These are phyloP conservation scores for Chalcosyrphus nemorum DNA, from an alignment of 2,888 invertebrate species.

Conservation along the genomic window DNA sequence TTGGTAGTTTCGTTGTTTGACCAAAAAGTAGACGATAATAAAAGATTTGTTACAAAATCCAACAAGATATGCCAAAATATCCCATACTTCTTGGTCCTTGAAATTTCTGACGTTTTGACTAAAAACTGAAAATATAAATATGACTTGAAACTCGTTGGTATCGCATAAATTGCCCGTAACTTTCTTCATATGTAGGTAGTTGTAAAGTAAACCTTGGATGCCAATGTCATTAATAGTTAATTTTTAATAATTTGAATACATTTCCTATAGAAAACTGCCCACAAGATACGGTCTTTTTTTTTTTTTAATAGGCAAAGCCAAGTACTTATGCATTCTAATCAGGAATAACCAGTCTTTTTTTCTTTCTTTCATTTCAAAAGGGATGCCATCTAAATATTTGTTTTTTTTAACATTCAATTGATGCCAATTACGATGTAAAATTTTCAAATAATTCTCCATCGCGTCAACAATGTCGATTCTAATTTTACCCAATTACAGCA, in stretches of 20 bases:
- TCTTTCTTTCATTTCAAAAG: not conserved
- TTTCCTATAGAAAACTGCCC: not conserved
- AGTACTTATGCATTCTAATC: constrained; percentile 6
- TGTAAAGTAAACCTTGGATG: not conserved
- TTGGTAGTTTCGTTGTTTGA: too few relatives aligned
- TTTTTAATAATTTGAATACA: not conserved
- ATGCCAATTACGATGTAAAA: not conserved
- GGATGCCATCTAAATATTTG: not conserved
- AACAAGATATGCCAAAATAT: too few relatives aligned
- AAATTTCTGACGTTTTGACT: too few relatives aligned
- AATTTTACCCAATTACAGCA: constrained; percentile 22
- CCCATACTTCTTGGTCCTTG: too few relatives aligned
- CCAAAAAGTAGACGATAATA: too few relatives aligned
- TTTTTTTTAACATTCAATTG: not conserved
- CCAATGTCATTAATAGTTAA: too few relatives aligned
- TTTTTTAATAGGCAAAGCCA: not conserved
- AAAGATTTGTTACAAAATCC: too few relatives aligned
- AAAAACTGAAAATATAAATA: too few relatives aligned
- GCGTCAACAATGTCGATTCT: not conserved
- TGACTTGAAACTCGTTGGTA: not conserved
- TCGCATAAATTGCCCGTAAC: not conserved
- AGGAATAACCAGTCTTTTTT: constrained; percentile 21
- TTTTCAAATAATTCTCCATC: not conserved
- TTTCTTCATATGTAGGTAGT: not conserved
- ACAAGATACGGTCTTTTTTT: too few relatives aligned